Conservation (phyloP, 1,140 invertebrate species). For the Laupala kohalensis region DNA sequence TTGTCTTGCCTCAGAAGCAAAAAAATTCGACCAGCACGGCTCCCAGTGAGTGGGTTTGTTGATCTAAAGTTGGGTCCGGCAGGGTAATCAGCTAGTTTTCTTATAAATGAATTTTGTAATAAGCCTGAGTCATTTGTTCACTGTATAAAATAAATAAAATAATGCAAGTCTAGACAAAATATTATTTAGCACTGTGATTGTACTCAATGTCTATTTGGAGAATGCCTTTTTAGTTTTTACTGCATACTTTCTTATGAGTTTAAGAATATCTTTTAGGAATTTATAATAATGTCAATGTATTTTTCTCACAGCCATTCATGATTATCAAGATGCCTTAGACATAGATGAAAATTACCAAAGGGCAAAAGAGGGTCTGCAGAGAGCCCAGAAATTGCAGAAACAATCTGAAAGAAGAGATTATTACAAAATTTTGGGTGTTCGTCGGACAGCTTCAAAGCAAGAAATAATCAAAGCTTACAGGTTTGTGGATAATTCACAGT, state of each 20-base stretch:
- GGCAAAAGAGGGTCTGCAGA: conserved; percentile 78
- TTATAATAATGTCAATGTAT: not conserved
- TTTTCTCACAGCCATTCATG: conserved; percentile 58
- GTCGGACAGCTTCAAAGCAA: conserved; percentile 75
- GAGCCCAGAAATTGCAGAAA: conserved; percentile 88
- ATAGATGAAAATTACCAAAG: conserved; percentile 65
- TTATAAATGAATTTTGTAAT: too few species aligned
- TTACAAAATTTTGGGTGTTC: conserved; percentile 90
- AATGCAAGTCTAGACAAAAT: too few species aligned
- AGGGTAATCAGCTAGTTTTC: too few species aligned
- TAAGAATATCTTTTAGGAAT: not conserved
- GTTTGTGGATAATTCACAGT: too few species aligned
- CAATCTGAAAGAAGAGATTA: conserved; percentile 90
- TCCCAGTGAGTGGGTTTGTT: too few species aligned
- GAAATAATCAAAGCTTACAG: conserved; percentile 93
- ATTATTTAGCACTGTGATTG: too few species aligned
- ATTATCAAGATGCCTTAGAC: conserved; percentile 76
- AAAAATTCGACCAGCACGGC: too few species aligned
- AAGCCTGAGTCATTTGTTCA: too few species aligned
- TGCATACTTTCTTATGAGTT: not conserved
- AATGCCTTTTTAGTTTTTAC: conserved; percentile 2
- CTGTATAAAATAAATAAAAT: too few species aligned
- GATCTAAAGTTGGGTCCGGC: too few species aligned
- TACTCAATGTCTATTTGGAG: not conserved
- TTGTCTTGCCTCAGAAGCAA: too few species aligned